Evolutionary conservation across 2,888 invertebrate genomes (phyloP).

Genomic region (Beris chalybata): DNA sequence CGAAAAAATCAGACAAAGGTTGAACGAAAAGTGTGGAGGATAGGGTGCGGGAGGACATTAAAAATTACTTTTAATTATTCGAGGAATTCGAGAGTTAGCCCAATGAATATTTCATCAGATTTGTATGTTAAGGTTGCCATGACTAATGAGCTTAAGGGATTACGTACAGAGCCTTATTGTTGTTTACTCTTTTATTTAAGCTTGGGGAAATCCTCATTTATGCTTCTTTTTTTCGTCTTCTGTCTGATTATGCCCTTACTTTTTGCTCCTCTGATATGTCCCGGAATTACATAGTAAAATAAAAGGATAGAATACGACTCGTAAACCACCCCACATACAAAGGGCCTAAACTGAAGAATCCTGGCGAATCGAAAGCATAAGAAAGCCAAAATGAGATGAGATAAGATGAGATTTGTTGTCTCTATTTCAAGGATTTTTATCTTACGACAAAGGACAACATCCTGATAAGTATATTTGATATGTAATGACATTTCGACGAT

Average conservation of each 20-base stretch:
- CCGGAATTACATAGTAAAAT: too few relatives aligned
- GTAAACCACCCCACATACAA: too few relatives aligned
- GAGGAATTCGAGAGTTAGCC: conserved; percentile 33
- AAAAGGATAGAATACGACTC: too few relatives aligned
- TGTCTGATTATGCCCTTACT: background rate
- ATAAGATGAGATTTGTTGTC: too few relatives aligned
- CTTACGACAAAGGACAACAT: too few relatives aligned
- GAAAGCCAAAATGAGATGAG: too few relatives aligned
- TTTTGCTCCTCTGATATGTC: too few relatives aligned
- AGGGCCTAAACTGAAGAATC: too few relatives aligned
- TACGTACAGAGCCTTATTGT: conserved; percentile 29
- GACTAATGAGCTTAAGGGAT: conserved; percentile 36
- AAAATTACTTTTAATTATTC: conserved; percentile 36
- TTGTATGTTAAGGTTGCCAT: conserved; percentile 36
- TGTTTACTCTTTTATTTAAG: conserved; percentile 33
- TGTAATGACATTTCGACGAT: too few relatives aligned
- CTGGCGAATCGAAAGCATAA: too few relatives aligned
- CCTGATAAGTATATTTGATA: too few relatives aligned
- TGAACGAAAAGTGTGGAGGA: background rate
- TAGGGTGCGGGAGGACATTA: conserved; percentile 21
- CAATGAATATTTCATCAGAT: conserved; percentile 37
- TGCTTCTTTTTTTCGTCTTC: background rate
- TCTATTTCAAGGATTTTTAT: too few relatives aligned
- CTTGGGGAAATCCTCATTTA: conserved; percentile 11
- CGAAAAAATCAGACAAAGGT: background rate